phyloP scores from a whole-genome alignment of 2,888 invertebrate genomes.

The Pollenia labialis region DNA sequence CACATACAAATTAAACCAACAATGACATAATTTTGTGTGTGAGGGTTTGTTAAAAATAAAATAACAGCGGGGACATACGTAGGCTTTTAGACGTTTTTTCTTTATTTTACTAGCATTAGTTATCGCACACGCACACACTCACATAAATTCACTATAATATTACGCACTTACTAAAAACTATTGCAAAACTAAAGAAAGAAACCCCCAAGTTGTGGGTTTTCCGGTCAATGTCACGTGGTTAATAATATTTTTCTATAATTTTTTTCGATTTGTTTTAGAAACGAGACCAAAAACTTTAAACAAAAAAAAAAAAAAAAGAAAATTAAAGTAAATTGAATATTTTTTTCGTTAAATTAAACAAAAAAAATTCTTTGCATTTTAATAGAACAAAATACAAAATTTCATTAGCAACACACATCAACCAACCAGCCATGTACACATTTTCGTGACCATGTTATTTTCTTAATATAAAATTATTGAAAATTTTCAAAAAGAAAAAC shows the following conservation, averaged over 20 bases:
- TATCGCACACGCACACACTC: not conserved
- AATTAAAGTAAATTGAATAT: not conserved
- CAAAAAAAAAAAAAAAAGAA: not conserved
- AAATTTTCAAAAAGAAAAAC: not conserved
- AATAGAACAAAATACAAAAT: not conserved
- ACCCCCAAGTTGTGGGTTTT: slow-evolving; percentile 24
- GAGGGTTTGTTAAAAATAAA: not conserved
- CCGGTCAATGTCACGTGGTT: slow-evolving; percentile 55
- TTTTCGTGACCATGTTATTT: not conserved
- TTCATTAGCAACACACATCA: not conserved
- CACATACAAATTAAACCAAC: slow-evolving; percentile 5
- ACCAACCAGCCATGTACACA: not conserved
- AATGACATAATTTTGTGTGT: slow-evolving; percentile 49
- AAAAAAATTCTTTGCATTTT: slow-evolving; percentile 16
- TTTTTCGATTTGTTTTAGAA: not conserved
- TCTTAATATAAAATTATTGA: no score
- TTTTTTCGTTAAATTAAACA: slow-evolving; percentile 20
- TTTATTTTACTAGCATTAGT: slow-evolving; percentile 1
- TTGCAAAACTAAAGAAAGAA: not conserved
- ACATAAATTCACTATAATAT: not conserved
- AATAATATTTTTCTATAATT: not conserved
- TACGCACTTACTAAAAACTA: no score
- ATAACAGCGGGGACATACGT: slow-evolving; percentile 9
- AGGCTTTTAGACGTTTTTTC: slow-evolving; percentile 5
- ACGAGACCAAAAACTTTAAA: not conserved